Base-by-base conservation (phyloP, 1,140 invertebrate genomes). In the Thaumatotibia leucotreta region DNA sequence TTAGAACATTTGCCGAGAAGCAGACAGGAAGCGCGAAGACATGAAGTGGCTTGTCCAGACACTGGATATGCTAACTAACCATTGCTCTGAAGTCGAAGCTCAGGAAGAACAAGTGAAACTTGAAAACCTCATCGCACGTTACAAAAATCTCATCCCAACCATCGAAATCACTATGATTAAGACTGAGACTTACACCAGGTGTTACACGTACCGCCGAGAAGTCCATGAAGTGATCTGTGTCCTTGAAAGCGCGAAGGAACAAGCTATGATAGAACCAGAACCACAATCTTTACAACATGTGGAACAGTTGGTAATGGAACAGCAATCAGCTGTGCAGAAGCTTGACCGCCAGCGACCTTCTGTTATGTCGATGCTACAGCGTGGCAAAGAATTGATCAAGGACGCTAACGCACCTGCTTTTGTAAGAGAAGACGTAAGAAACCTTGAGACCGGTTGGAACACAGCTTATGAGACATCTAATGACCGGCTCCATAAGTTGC, bases 41-140 rank as follows among this genome's bases (percentile, higher is more conserved):
- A 97, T 98, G 95, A 98, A 98, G 79, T 98, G 97, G 97, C 91
- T 99, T 45, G 96, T 98, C 0, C 96, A 98, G 89, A 97, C 95
- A 14, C 86, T 99, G 32, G 97, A 99, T 74, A 95, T 95, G 68
- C 92, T 99, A 63, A 94, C 96, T 4, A 94, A 95, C 33, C 96
- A 97, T 84, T 94, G 96, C 73, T 93, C 95, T 3, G 96, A 97
- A 74, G 92, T 94, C 50, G 96, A 98, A 87, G 95, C 95, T 6
- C 89, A 94, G 66, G 80, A 92, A n/a, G 95, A 96, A 89, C 96
- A 98, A 86, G 93, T 94, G 58, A 94, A 94, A 74, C 91, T 99
- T 11, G 96, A 98, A 83, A 93, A 94, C 69, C 88, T 99, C 3
- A 96, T 98, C 66, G 92, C 94, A 0, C 93, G 97, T 64, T 98